These are phyloP conservation scores for Polyploca ridens DNA, from an alignment of 2,888 invertebrate genomes.

Conservation along the genomic window DNA sequence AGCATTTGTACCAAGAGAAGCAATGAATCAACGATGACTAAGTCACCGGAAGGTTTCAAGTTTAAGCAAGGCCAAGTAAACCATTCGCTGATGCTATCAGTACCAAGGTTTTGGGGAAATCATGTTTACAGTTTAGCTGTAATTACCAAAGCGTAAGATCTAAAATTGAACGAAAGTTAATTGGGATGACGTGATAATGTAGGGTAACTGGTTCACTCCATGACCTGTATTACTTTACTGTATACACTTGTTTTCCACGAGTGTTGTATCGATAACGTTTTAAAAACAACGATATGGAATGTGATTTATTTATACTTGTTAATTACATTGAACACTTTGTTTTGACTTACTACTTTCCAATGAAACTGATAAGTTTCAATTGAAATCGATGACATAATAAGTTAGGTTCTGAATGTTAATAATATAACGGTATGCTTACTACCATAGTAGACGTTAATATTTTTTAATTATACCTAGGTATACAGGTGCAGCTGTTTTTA, in stretches of 20 bases:
- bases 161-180: constrained; percentile 3
- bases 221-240: background rate
- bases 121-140: background rate
- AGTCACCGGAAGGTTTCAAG: constrained; percentile 43
- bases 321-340: background rate
- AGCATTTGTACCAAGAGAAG: constrained; percentile 33
- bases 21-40: constrained; percentile 69
- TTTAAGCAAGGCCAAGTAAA: constrained; percentile 36
- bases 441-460: too few species aligned
- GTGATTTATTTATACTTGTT: background rate
- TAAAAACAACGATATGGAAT: background rate
- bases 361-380: too few species aligned
- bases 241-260: too few species aligned
- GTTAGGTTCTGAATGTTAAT: too few species aligned
- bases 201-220: background rate
- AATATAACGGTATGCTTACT: too few species aligned
- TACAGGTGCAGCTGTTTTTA: too few species aligned
- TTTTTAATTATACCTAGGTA: too few species aligned
- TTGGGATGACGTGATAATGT: background rate
- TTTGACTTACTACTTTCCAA: background rate
- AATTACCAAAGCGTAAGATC: constrained; percentile 9
- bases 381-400: too few species aligned
- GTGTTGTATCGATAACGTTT: background rate
- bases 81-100: constrained; percentile 36
- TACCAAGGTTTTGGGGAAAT: constrained; percentile 27